These are phyloP conservation scores for Mola mola DNA, from an alignment of 2,113 vertebrate species.

Conservation along the genomic window DNA sequence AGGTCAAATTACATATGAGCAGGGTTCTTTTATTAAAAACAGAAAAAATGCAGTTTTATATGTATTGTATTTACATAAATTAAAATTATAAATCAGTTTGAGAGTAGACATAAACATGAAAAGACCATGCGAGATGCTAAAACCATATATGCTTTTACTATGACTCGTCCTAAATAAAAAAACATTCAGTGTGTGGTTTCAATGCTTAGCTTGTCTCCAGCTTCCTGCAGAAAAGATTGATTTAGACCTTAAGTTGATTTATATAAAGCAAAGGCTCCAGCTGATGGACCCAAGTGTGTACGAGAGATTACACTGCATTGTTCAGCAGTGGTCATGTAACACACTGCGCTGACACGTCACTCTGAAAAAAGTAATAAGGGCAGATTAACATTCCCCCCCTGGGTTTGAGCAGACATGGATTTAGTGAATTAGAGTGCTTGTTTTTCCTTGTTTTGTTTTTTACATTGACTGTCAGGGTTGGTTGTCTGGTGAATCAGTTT, in stretches of 20 bases:
- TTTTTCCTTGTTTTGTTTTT: slow-evolving; percentile 8
- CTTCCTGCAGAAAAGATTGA: slow-evolving; percentile 44
- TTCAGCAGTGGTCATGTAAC: slow-evolving; percentile 64
- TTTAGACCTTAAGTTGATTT: slow-evolving; percentile 47
- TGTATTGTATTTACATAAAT: too few species aligned
- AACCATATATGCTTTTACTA: slow-evolving; percentile 1
- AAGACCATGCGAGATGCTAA: neutral
- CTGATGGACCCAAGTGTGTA: slow-evolving; percentile 55
- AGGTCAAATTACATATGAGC: too few species aligned
- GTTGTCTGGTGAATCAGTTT: slow-evolving; percentile 50
- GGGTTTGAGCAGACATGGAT: slow-evolving; percentile 39
- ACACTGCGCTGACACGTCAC: slow-evolving; percentile 15
- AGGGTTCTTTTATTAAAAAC: too few species aligned
- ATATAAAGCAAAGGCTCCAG: slow-evolving; percentile 66
- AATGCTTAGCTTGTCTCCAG: slow-evolving; percentile 2
- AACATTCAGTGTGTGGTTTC: neutral
- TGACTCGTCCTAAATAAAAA: slow-evolving; percentile 10
- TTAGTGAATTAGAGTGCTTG: slow-evolving; percentile 49
- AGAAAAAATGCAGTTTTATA: too few species aligned
- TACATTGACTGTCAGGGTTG: slow-evolving; percentile 47
- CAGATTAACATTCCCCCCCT: slow-evolving; percentile 62
- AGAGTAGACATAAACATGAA: neutral
- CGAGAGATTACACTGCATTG: slow-evolving; percentile 65
- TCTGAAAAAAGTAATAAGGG: slow-evolving; percentile 58
- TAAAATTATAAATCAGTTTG: too few species aligned